phyloP scores from a whole-genome alignment of 2,888 invertebrate genomes.

The Amorpha juglandis region DNA sequence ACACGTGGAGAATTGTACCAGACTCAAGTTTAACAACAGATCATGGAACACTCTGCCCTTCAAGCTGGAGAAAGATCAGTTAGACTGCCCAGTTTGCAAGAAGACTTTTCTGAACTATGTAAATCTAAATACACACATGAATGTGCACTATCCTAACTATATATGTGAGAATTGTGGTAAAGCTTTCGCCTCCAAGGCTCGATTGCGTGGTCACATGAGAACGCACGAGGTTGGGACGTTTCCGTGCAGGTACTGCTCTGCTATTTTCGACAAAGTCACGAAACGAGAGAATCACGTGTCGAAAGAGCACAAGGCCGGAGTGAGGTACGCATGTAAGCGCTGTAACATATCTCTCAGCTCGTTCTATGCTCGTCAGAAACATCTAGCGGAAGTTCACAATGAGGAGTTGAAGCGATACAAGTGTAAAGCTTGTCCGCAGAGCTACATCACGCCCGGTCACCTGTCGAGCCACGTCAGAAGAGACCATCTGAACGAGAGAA shows the following conservation, averaged over 20 bases:
- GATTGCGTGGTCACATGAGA: slow-evolving; percentile 78
- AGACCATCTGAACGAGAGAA: slow-evolving; percentile 75
- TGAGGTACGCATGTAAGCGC: slow-evolving; percentile 71
- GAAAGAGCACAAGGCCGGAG: slow-evolving; percentile 74
- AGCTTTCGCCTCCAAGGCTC: slow-evolving; percentile 79
- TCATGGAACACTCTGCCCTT: slow-evolving; percentile 72
- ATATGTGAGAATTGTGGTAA: slow-evolving; percentile 82
- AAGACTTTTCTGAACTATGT: slow-evolving; percentile 74
- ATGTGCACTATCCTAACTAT: slow-evolving; percentile 78
- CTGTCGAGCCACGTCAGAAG: slow-evolving; percentile 73
- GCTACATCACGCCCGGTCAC: slow-evolving; percentile 78
- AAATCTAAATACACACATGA: slow-evolving; percentile 79
- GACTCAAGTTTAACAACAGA: slow-evolving; percentile 46
- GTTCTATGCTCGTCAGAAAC: slow-evolving; percentile 75
- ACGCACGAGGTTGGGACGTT: slow-evolving; percentile 80
- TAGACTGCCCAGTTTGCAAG: slow-evolving; percentile 74
- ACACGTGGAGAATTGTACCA: slow-evolving; percentile 63
- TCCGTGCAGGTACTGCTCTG: slow-evolving; percentile 68
- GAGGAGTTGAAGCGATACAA: slow-evolving; percentile 77
- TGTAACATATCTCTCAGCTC: slow-evolving; percentile 73
- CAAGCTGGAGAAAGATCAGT: slow-evolving; percentile 73
- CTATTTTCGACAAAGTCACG: slow-evolving; percentile 71
- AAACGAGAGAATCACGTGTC: slow-evolving; percentile 77
- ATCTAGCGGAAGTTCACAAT: slow-evolving; percentile 74
- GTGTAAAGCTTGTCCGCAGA: slow-evolving; percentile 75